Evolutionary conservation across 2,113 vertebrate genomes (phyloP).

Genomic region (Parotia lawesii): DNA sequence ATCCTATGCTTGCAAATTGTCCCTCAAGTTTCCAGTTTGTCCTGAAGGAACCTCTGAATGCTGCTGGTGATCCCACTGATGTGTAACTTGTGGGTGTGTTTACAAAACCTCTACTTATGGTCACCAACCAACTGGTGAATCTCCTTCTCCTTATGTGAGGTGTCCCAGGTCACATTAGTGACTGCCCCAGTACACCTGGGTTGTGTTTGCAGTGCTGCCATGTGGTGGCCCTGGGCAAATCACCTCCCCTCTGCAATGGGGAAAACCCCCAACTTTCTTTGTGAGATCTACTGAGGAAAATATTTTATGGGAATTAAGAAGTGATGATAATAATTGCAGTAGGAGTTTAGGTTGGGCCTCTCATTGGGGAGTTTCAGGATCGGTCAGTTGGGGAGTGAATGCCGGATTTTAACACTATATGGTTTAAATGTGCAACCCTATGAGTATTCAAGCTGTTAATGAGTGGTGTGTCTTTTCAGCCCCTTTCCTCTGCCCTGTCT

Average conservation of each 20-base stretch:
- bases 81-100: fast-evolving
- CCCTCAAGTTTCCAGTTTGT: background rate
- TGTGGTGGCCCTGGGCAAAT: background rate
- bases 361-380: background rate
- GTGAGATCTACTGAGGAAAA: background rate
- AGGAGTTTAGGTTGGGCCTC: background rate
- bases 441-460: background rate
- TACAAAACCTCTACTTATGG: fast-evolving
- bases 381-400: background rate
- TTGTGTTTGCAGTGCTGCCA: background rate
- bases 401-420: background rate
- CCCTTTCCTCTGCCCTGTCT: background rate
- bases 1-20: background rate
- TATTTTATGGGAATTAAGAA: background rate
- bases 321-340: background rate
- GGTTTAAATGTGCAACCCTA: background rate
- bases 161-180: fast-evolving
- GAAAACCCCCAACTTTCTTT: background rate
- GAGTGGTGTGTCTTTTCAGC: background rate
- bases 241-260: background rate
- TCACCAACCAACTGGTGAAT: background rate
- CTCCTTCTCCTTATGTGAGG: background rate
- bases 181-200: background rate
- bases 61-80: background rate
- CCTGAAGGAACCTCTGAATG: background rate